A percentile compares a stretch with the other conserved stretches of the same genome.
These are phyloP conservation scores for Brevipalpus yothersi DNA, from an alignment of 1,140 invertebrate genomes.

Conservation along the genomic window DNA sequence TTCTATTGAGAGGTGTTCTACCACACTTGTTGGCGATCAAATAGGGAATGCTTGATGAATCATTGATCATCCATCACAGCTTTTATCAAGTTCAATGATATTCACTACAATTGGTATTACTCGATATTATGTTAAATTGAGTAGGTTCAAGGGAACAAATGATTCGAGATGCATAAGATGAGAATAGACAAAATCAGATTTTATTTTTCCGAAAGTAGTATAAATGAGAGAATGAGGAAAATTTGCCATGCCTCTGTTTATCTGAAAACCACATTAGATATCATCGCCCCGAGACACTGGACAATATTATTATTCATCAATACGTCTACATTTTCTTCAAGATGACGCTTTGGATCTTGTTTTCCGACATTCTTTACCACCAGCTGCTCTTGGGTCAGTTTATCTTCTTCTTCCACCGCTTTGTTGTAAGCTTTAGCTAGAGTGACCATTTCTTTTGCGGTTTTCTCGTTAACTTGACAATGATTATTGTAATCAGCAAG, in stretches of 20 bases:
- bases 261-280: conserved; percentile 90
- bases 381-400: conserved; percentile 97
- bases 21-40: too few relatives aligned
- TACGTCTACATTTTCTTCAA: conserved; percentile 92
- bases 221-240: too few relatives aligned
- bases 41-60: too few relatives aligned
- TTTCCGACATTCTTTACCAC: conserved; percentile 99
- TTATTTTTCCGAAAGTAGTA: too few relatives aligned
- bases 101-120: too few relatives aligned
- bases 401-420: conserved; percentile 94
- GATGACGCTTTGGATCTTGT: conserved; percentile 97
- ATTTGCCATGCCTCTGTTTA: conserved; percentile 23
- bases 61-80: too few relatives aligned
- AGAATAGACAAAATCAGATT: too few relatives aligned
- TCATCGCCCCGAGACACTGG: conserved; percentile 91
- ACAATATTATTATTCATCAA: conserved; percentile 97
- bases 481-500: conserved; percentile 85
- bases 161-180: too few relatives aligned
- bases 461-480: conserved; percentile 56
- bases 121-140: too few relatives aligned
- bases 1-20: too few relatives aligned
- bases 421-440: conserved; percentile 97
- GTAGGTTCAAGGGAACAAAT: too few relatives aligned
- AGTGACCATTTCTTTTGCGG: conserved; percentile 86
- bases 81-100: too few relatives aligned